Conservation (phyloP, 2,113 vertebrate species). For the Varanus komodoensis region DNA sequence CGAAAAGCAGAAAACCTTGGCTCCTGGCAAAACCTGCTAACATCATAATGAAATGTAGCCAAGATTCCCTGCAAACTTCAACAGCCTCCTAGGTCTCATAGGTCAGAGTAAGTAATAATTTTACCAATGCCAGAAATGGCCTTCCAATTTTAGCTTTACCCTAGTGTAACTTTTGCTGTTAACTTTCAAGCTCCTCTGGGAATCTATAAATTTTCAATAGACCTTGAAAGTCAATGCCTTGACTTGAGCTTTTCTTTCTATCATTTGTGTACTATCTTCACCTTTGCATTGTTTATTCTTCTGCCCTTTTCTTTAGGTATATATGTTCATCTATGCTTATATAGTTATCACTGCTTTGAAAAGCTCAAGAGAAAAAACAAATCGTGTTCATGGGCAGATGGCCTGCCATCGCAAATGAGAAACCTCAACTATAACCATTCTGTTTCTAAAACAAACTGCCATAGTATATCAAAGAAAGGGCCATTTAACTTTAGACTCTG, state of each 20-base stretch:
- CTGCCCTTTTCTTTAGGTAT: not conserved
- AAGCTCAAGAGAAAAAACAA: slow-evolving; percentile 10
- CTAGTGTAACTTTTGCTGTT: not conserved
- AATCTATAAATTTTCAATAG: not conserved
- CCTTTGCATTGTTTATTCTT: not conserved
- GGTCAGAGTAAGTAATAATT: not conserved
- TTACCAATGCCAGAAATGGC: not conserved
- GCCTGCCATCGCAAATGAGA: not conserved
- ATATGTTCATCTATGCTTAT: not conserved
- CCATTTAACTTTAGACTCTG: no score
- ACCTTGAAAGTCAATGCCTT: not conserved
- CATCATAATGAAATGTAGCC: not conserved
- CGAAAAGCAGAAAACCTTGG: not conserved
- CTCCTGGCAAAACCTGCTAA: not conserved
- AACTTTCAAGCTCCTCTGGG: not conserved
- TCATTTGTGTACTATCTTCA: not conserved
- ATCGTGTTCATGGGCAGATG: not conserved
- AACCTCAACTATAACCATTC: not conserved
- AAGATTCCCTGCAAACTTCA: not conserved
- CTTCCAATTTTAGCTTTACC: not conserved
- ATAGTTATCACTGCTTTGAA: not conserved
- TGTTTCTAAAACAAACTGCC: not conserved
- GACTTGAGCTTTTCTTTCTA: no score
- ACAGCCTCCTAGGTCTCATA: not conserved
- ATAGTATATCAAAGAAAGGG: no score